phyloP scores from a whole-genome alignment of 2,113 vertebrate species.

The Okapia johnstoni region DNA sequence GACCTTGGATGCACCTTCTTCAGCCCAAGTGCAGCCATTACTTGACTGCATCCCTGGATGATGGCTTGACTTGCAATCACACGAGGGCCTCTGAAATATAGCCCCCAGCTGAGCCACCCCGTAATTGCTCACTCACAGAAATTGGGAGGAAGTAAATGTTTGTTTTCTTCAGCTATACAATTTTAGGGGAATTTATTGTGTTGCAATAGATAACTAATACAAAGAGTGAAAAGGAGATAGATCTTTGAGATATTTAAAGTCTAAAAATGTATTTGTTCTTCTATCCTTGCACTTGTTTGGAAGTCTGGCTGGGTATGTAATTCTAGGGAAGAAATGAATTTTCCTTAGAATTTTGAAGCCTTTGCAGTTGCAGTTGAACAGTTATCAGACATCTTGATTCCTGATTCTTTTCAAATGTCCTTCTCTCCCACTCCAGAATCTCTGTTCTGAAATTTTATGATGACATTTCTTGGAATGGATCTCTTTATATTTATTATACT shows the following conservation, averaged over 20 bases:
- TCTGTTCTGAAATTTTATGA: neutral
- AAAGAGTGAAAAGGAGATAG: neutral
- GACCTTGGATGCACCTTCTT: neutral
- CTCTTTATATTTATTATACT: neutral
- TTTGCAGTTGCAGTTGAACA: neutral
- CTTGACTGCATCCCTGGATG: neutral
- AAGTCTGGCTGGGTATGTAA: neutral
- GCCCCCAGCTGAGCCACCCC: neutral
- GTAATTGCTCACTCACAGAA: neutral
- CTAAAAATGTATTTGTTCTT: neutral
- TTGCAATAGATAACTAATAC: neutral
- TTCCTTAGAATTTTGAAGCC: neutral
- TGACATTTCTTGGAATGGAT: neutral
- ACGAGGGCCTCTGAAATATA: neutral
- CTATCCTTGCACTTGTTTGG: neutral
- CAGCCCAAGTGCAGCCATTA: too few species aligned
- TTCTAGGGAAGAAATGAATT: neutral
- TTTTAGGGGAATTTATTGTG: neutral
- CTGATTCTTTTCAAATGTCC: neutral
- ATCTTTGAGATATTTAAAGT: neutral
- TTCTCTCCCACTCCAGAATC: neutral
- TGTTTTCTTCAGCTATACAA: neutral
- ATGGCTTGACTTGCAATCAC: neutral
- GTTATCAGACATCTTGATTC: neutral
- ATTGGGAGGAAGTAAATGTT: neutral